Base-by-base conservation (phyloP, 2,113 vertebrate species). In the Laticauda colubrina region DNA sequence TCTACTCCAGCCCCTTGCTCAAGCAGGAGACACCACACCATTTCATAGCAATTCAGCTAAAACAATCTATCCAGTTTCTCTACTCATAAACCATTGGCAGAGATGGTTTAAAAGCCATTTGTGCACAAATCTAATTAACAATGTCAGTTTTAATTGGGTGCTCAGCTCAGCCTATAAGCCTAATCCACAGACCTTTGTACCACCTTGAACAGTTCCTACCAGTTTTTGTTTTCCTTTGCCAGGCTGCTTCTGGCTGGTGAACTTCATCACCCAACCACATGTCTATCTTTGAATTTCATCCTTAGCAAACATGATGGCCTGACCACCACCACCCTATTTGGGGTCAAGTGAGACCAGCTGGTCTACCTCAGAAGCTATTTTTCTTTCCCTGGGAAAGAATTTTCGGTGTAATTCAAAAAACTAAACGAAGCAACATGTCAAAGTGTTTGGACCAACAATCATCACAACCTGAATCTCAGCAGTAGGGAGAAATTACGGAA, bases 391-490 rank as follows among this genome's bases (percentile, higher is more conserved):
- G 9, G 29, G 61, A n/a, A n/a, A n/a, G 26, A 51, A 96, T 92
- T 26, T 21, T 48, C 85, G 34, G 69, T 92, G 90, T 95, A 88
- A 95, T 95, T 94, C 69, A 64, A 81, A 18, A 81, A 20, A 51
- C 6, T 8, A 59, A 81, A 95, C 20, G 88, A 90, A 95, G 91
- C 93, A 91, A 94, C 91, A 94, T 94, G 96, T 95, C 96, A 96
- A 96, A 96, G 95, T 95, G 94, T 95, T 96, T 95, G 94, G 90
- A 95, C 94, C 1, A 0, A 92, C 94, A 97, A 95, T 91, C 94
- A 91, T 90, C 89, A 94, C 92, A 20, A 0, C 94, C 94, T 85
- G 14, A 0, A 92, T 95, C 61, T 0, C 90, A 95, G 93, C 96
- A 96, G 94, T 95, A 94, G 95, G 95, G 93, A 14, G 51, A 93